These are phyloP conservation scores for Alsophila aescularia DNA, from an alignment of 2,888 invertebrate genomes.

Conservation along the genomic window DNA sequence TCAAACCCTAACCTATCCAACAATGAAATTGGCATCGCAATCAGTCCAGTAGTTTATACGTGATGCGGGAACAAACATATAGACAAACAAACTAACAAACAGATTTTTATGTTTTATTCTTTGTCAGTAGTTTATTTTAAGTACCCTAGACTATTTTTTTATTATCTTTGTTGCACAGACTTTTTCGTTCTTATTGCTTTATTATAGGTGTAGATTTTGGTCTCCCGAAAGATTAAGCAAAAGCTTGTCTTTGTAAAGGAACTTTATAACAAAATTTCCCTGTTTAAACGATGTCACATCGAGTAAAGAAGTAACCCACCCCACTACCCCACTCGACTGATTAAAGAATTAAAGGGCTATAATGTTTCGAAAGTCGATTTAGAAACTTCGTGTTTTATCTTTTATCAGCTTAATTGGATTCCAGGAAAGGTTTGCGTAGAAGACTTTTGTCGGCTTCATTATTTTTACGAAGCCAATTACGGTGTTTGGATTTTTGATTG, in stretches of 20 bases:
- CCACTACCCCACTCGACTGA: conserved; percentile 34
- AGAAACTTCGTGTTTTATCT: conserved; percentile 59
- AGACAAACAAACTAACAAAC: no score
- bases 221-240: background rate
- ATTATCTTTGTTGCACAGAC: no score
- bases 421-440: conserved; percentile 45
- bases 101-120: no score
- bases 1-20: no score
- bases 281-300: conserved; percentile 4
- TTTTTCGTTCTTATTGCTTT: no score
- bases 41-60: no score
- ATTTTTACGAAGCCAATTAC: conserved; percentile 23
- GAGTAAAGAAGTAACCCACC: conserved; percentile 34
- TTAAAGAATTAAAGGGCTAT: conserved; percentile 39
- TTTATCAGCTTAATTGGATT: conserved; percentile 63
- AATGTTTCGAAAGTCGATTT: conserved; percentile 46
- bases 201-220: no score
- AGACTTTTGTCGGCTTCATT: conserved; percentile 21
- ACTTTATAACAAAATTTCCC: background rate
- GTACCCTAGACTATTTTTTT: no score
- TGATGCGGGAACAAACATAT: no score
- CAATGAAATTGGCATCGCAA: no score
- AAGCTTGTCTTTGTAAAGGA: background rate
- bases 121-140: no score
- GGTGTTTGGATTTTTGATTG: background rate